Conservation (phyloP, 2,888 invertebrate species). For the Kuschelorhynchus macadamiae region DNA sequence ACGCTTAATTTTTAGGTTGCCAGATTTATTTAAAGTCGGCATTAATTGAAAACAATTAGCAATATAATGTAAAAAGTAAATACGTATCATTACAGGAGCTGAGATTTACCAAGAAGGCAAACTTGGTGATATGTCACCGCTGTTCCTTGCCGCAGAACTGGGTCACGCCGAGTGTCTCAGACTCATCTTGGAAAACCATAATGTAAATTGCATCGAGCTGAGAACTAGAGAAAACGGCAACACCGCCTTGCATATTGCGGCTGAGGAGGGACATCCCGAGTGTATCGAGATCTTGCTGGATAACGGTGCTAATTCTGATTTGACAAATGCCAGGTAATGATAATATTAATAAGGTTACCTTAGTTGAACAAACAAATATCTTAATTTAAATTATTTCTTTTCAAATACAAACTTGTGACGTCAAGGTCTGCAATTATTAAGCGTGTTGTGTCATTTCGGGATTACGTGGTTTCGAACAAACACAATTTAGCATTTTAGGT, state of each 20-base stretch:
- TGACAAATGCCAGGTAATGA: slow-evolving; percentile 21
- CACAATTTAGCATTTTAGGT: too few relatives aligned
- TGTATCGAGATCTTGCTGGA: slow-evolving; percentile 82
- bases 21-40: too few relatives aligned
- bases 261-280: slow-evolving; percentile 87
- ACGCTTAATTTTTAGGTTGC: too few relatives aligned
- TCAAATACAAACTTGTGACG: too few relatives aligned
- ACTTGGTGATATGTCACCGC: slow-evolving; percentile 78
- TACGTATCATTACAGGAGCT: slow-evolving; percentile 14
- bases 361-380: too few relatives aligned
- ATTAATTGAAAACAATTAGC: too few relatives aligned
- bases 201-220: slow-evolving; percentile 76
- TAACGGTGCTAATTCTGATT: slow-evolving; percentile 68
- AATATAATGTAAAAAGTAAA: too few relatives aligned
- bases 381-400: too few relatives aligned
- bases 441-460: too few relatives aligned
- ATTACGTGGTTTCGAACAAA: too few relatives aligned
- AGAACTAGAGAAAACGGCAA: slow-evolving; percentile 82
- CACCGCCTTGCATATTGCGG: slow-evolving; percentile 87
- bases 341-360: too few relatives aligned
- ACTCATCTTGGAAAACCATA: slow-evolving; percentile 81
- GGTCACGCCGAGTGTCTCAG: slow-evolving; percentile 81
- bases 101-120: slow-evolving; percentile 34
- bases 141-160: slow-evolving; percentile 86
- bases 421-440: too few relatives aligned